Evolutionary conservation across 64 coral and sea anemone species (phyloP), one percentile per base, ranked within the genome.

Genomic region (Platygyra sinensis): DNA sequence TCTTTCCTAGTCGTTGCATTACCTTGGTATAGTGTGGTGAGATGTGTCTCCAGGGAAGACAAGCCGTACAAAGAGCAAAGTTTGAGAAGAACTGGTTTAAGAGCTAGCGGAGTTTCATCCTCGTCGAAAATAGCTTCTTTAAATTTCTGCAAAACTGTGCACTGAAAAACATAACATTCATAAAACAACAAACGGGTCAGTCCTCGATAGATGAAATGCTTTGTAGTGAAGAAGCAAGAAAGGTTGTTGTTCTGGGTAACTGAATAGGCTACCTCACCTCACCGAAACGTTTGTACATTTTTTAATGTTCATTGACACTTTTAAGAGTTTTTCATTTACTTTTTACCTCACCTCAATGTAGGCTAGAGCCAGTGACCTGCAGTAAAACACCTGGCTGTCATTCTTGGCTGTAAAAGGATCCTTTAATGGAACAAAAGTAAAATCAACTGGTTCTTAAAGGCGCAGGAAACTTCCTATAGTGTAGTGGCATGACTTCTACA

Each of bases 381-480:
- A 99, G 79, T 80, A 95, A 65, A 93, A 99, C 30, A 96, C 97
- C 90, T 99, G 97, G 71, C 97, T 99, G 74, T 99, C 93, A 86
- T 95, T 99, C 22, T 78, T 89, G 76, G 97, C 97, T 39, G 97
- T 80, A 55, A 98, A 98, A n/a, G 90, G 62, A 61, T 98, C 96
- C 96, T 98, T 42, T 22, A 38, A 69, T 72, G 65, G 4, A 77
- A 91, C 18, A 81, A 16, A 55, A 64, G 80, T 3, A 31, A 0
- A 32, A 57, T 46, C 42, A 46, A 46, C 3, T 46, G 42, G 0
- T 46, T 8, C 5, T 46, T 6, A 46, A 46, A 46, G 42, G 42
- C 42, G 42, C 42, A 46, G 6, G 42, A 8, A 46, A 46, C 42
- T 46, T 46, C 42, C 42, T 6, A 46, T 6, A 5, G 42, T 46